Conservation (phyloP, 92 coral and sea anemone genomes). For the Palythoa grandis region DNA sequence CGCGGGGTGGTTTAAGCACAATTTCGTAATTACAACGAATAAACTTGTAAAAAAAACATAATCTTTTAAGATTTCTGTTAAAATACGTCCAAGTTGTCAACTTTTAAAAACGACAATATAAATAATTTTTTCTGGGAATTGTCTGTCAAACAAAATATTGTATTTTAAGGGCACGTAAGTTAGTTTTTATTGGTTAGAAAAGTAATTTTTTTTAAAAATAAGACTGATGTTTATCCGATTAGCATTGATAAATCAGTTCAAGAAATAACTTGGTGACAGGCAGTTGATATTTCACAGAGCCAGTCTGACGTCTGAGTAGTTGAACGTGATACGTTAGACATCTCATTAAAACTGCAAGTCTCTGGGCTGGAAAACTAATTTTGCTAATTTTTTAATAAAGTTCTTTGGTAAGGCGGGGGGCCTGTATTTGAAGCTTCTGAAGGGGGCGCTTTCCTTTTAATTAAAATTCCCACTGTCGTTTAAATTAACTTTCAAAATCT, state of each 20-base stretch:
- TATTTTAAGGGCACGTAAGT: constrained; percentile 5
- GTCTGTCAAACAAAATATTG: background rate
- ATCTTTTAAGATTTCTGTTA: background rate
- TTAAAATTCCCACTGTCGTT: constrained; percentile 42
- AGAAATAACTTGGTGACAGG: constrained; percentile 20
- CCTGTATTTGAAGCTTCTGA: constrained; percentile 21
- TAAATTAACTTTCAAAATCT: constrained; percentile 10
- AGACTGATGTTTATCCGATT: constrained; percentile 38
- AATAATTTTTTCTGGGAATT: background rate
- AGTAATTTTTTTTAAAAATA: background rate
- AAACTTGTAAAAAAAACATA: background rate
- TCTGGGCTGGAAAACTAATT: constrained; percentile 41
- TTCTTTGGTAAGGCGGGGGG: constrained; percentile 45
- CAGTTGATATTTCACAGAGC: constrained; percentile 42
- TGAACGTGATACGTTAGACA: background rate
- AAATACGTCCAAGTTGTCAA: background rate
- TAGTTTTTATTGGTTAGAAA: constrained; percentile 25
- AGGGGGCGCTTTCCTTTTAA: constrained; percentile 27
- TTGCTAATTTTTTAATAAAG: constrained; percentile 34
- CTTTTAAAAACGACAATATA: background rate
- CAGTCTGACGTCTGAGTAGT: background rate
- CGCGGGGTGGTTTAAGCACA: constrained; percentile 23
- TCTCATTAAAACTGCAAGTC: background rate
- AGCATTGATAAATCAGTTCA: constrained; percentile 33
- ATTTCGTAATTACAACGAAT: background rate